Evolutionary conservation across 2,113 vertebrate species (phyloP), one percentile per base, ranked within the genome.

Genomic region (Polypterus senegalus): DNA sequence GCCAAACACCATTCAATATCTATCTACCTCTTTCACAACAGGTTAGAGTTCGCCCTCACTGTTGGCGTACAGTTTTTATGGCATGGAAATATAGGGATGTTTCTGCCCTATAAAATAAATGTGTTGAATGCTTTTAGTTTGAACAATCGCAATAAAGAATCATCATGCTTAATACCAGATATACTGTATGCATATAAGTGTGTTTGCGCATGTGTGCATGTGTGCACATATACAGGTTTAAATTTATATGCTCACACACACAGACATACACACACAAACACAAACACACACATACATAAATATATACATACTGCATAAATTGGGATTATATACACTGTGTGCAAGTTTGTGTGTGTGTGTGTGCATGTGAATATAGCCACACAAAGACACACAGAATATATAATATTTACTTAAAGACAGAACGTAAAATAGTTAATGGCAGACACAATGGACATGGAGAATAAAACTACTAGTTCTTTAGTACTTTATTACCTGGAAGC

Each of bases 1-100:
- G 85, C 7, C 63, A 88, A 45, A 78, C 82, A 88, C 62, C 84
- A 85, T 74, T 79, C 83, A 83, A 86, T 82, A 83, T 79, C 81
- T 75, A 82, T 86, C 86, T 88, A 86, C 86, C 84, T 88, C 86
- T 85, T 86, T 88, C 84, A 88, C 83, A 86, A 88, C 86, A 86
- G 84, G 84, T 85, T 86, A 86, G 80, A 80, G 83, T 79, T 85
- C 78, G 81, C 79, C 72, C 83, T 84, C 83, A 86, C 78, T 83
- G 84, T 84, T 83, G 86, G 85, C 77, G 83, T 87, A 84, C 83
- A 88, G 84, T 87, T 87, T 86, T 88, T 86, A 86, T 87, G 86
- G 83, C 84, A 87, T 79, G 83, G 83, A 68, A 86, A 88, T 82
- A 85, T 85, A 80, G 81, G 83, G 81, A 86, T 73, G 83, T 84